Conservation (phyloP, 2,113 vertebrate species). For the Meleagris gallopavo region DNA sequence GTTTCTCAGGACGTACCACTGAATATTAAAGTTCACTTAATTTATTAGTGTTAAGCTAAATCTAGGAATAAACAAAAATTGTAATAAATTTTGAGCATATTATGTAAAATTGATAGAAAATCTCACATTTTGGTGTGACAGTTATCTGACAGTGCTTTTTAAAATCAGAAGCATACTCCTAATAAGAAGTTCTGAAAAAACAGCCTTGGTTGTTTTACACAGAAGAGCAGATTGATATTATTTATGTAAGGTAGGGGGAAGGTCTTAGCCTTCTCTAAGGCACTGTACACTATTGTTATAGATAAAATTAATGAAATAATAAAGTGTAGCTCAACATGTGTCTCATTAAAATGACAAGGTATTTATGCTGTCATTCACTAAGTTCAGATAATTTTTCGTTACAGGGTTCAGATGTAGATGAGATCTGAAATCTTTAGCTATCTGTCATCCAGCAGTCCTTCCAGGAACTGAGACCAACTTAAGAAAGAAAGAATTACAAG, state of each 20-base stretch:
- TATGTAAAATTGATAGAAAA: background rate
- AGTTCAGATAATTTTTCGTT: slow-evolving; percentile 1
- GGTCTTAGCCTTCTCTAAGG: background rate
- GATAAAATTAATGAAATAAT: background rate
- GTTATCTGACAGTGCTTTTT: background rate
- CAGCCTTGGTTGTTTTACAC: background rate
- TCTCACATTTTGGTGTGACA: background rate
- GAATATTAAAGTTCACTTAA: background rate
- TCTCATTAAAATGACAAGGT: slow-evolving; percentile 1
- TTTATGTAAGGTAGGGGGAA: background rate
- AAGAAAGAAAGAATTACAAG: background rate
- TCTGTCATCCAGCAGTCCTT: background rate
- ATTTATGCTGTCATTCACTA: slow-evolving; percentile 24
- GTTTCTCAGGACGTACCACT: background rate
- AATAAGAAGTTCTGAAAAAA: background rate
- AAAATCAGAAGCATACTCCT: background rate
- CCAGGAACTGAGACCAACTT: background rate
- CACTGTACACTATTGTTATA: background rate
- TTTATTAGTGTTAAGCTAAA: background rate
- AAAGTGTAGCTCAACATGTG: background rate
- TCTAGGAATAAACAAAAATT: background rate
- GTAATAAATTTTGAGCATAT: background rate
- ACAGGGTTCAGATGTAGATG: background rate
- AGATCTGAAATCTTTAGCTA: background rate
- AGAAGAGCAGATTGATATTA: background rate